phyloP scores from a whole-genome alignment of 35 echinoderm and acorn worm species.

The Amphiura filiformis region DNA sequence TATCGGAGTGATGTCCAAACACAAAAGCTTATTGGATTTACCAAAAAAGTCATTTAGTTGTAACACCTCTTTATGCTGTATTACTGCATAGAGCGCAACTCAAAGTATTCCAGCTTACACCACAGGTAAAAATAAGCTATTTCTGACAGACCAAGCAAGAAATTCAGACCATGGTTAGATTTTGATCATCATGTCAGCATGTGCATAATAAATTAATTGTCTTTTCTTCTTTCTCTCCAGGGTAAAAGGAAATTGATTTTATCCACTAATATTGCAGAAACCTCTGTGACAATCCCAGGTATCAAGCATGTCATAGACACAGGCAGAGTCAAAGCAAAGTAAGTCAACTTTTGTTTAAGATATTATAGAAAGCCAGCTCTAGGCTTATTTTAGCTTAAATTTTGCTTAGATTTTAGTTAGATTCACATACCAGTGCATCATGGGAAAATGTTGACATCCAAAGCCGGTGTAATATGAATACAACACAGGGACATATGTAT shows the following conservation, averaged over 20 bases:
- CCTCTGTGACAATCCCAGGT: slow-evolving; percentile 89
- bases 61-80: not conserved
- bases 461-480: too few relatives aligned
- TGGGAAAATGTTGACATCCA: too few relatives aligned
- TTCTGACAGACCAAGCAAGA: not conserved
- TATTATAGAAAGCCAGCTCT: too few relatives aligned
- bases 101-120: slow-evolving; percentile 11
- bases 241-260: slow-evolving; percentile 93
- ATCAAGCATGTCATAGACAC: slow-evolving; percentile 99
- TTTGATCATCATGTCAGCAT: too few relatives aligned
- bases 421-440: too few relatives aligned
- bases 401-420: too few relatives aligned
- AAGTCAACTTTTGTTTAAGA: slow-evolving; percentile 20
- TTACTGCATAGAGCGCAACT: not conserved
- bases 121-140: slow-evolving; percentile 57
- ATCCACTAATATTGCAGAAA: slow-evolving; percentile 94
- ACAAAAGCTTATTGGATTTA: too few relatives aligned
- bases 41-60: too few relatives aligned
- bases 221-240: slow-evolving; percentile 29
- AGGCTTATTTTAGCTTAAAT: too few relatives aligned
- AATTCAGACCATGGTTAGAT: not conserved
- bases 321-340: slow-evolving; percentile 95
- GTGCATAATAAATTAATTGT: too few relatives aligned
- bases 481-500: too few relatives aligned
- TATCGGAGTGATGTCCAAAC: too few relatives aligned